phyloP scores from a whole-genome alignment of 2,113 vertebrate species.

The Microtus ochrogaster region DNA sequence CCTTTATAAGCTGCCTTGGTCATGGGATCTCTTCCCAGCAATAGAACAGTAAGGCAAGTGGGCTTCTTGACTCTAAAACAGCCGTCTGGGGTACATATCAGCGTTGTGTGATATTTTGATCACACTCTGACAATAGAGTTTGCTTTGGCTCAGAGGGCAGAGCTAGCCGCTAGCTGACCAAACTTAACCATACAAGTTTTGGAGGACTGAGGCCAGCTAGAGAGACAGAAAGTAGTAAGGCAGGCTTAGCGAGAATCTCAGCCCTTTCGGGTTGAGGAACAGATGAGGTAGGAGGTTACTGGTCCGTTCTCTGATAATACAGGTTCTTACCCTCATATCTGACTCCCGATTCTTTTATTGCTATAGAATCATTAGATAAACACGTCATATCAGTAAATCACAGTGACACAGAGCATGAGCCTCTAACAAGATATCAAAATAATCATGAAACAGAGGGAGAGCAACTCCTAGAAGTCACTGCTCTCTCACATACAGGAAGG shows the following conservation, averaged over 20 bases:
- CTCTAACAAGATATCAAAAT: neutral
- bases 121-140: neutral
- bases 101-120: neutral
- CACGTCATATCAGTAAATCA: neutral
- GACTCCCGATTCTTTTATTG: neutral
- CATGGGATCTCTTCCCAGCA: neutral
- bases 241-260: neutral
- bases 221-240: neutral
- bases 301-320: neutral
- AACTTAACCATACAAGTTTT: neutral
- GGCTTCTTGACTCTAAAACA: neutral
- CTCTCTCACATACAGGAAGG: neutral
- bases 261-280: neutral
- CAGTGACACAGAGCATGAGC: neutral
- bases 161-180: neutral
- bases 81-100: neutral
- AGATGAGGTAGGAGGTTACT: neutral
- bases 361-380: neutral
- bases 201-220: neutral
- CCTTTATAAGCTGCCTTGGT: neutral
- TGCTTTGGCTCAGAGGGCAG: neutral
- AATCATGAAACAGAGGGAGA: neutral
- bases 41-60: neutral
- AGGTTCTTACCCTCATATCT: neutral
- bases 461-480: neutral